Percentiles rank a stretch among this genome's conserved stretches.
Conservation (phyloP, 2,888 invertebrate species). For the Oscheius sp. region DNA sequence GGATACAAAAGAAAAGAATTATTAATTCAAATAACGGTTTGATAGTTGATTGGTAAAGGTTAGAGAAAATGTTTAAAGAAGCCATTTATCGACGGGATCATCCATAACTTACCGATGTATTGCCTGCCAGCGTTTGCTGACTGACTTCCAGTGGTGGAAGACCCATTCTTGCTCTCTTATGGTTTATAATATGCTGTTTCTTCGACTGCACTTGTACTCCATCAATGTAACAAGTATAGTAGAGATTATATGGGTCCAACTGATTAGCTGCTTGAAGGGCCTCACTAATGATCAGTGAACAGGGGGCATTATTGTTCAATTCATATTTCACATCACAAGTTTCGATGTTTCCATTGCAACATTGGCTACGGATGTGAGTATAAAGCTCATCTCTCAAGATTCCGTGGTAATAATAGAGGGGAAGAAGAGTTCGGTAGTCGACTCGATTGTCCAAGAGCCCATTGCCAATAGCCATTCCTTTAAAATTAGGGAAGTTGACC, state of each 20-base stretch:
- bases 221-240: conserved; percentile 49
- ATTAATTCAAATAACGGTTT: too few species aligned
- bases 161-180: conserved; percentile 36
- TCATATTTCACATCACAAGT: conserved; percentile 46
- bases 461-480: conserved; percentile 74
- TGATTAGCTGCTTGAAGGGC: conserved; percentile 42
- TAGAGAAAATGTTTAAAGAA: not conserved
- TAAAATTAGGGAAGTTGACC: conserved; percentile 53
- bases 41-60: too few species aligned
- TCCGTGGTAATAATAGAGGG: not conserved
- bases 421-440: conserved; percentile 48
- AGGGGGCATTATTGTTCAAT: conserved; percentile 31
- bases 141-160: conserved; percentile 30
- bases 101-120: conserved; percentile 6
- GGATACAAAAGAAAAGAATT: too few species aligned
- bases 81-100: too few species aligned
- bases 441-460: conserved; percentile 70
- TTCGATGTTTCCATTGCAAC: conserved; percentile 51
- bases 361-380: conserved; percentile 37
- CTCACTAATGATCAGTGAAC: conserved; percentile 13
- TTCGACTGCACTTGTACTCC: conserved; percentile 17
- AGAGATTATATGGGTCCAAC: conserved; percentile 56
- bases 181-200: conserved; percentile 30
- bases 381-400: conserved; percentile 43
- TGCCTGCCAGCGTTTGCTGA: not conserved